These are phyloP conservation scores for Agrotis puta DNA, from an alignment of 2,888 invertebrate species.

Conservation along the genomic window DNA sequence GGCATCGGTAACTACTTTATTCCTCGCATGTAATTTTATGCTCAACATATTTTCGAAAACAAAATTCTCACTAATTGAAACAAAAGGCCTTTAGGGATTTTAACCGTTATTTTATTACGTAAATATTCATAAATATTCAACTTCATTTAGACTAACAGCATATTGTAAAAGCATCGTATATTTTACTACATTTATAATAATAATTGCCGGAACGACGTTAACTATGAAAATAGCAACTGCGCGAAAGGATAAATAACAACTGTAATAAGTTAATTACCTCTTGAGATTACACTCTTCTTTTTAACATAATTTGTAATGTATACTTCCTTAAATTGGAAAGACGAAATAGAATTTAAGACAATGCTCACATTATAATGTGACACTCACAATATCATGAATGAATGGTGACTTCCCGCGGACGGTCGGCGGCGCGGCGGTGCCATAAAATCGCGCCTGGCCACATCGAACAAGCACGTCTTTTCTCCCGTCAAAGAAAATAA, in stretches of 20 bases:
- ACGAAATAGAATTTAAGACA: slow-evolving; percentile 50
- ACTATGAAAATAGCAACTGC: no score
- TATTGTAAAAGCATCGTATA: no score
- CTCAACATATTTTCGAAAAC: not conserved
- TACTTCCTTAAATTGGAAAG: slow-evolving; percentile 12
- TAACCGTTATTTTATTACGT: slow-evolving; percentile 1
- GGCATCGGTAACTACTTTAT: not conserved
- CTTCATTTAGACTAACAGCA: no score
- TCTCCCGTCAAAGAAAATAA: no score
- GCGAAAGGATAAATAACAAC: no score
- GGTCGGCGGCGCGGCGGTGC: not conserved
- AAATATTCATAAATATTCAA: not conserved
- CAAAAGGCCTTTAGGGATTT: not conserved
- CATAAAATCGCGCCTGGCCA: not conserved
- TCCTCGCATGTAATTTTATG: not conserved
- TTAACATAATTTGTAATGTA: not conserved
- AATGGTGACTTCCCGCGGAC: slow-evolving; percentile 7
- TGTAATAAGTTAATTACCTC: not conserved
- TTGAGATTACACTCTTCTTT: not conserved
- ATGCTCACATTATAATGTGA: slow-evolving; percentile 58
- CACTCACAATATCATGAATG: slow-evolving; percentile 62
- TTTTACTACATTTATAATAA: not conserved
- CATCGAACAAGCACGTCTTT: not conserved
- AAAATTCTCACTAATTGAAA: slow-evolving; percentile 6
- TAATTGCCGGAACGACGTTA: not conserved